phyloP scores from a whole-genome alignment of 2,797 vertebrate species.

The Chanos chanos region DNA sequence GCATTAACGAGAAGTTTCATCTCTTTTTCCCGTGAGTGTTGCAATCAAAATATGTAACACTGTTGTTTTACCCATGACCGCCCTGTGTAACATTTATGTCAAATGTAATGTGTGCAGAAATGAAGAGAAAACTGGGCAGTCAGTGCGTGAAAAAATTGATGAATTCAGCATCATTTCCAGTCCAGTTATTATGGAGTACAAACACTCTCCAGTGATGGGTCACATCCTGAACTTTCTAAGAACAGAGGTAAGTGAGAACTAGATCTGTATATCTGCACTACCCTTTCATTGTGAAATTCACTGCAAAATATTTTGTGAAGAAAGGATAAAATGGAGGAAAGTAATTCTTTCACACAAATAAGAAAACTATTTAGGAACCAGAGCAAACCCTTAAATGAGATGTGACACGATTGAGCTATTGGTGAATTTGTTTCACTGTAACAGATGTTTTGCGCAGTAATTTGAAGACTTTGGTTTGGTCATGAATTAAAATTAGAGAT shows the following conservation, averaged over 20 bases:
- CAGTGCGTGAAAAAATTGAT: not conserved
- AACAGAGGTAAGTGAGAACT: not conserved
- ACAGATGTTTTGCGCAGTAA: too few species aligned
- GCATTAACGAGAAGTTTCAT: conserved; percentile 1
- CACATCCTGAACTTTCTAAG: not conserved
- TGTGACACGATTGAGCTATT: too few species aligned
- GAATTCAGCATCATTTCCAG: not conserved
- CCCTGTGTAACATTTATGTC: not conserved
- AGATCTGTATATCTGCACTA: too few species aligned
- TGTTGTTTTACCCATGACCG: not conserved
- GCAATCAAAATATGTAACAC: not conserved
- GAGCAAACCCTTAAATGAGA: too few species aligned
- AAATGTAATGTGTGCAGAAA: not conserved
- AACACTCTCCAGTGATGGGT: not conserved
- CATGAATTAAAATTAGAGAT: too few species aligned
- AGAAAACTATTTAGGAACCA: too few species aligned
- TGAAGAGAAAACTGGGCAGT: not conserved
- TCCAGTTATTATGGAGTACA: not conserved
- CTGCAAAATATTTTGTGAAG: too few species aligned
- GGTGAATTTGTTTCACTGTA: too few species aligned
- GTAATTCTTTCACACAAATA: too few species aligned
- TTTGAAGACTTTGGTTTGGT: too few species aligned
- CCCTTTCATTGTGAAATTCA: too few species aligned
- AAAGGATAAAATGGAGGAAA: too few species aligned
- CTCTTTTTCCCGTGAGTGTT: conserved; percentile 5